phyloP scores from a whole-genome alignment of 2,113 vertebrate genomes.

The Platysternon megacephalum region DNA sequence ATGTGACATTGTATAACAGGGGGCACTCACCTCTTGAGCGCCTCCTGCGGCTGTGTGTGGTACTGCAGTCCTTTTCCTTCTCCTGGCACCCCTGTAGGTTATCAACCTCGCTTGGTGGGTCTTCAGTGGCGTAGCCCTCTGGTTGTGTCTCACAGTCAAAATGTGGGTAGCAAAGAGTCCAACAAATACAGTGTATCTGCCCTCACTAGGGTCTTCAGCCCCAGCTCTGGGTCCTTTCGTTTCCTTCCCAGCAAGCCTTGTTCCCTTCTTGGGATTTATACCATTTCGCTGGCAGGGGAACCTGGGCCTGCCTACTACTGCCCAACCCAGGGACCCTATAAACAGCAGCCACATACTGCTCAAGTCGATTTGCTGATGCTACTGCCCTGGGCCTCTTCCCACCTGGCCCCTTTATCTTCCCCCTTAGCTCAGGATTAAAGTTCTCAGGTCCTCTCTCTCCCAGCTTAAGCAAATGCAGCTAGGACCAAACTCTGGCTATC shows the following conservation, averaged over 20 bases:
- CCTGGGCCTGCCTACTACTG: neutral
- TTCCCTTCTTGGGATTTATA: neutral
- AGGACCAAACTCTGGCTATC: neutral
- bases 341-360: neutral
- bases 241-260: neutral
- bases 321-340: neutral
- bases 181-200: neutral
- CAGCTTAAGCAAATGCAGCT: neutral
- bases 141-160: neutral
- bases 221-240: neutral
- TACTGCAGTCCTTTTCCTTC: neutral
- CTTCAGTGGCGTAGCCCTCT: neutral
- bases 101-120: neutral
- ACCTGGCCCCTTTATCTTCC: neutral
- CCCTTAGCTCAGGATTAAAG: neutral
- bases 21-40: neutral
- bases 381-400: neutral
- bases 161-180: neutral
- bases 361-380: neutral
- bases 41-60: neutral
- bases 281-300: neutral
- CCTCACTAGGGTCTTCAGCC: neutral
- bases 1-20: neutral
- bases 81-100: neutral
- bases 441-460: neutral